These are phyloP conservation scores for Ciconia boyciana DNA, from an alignment of 2,113 vertebrate genomes.

Conservation along the genomic window DNA sequence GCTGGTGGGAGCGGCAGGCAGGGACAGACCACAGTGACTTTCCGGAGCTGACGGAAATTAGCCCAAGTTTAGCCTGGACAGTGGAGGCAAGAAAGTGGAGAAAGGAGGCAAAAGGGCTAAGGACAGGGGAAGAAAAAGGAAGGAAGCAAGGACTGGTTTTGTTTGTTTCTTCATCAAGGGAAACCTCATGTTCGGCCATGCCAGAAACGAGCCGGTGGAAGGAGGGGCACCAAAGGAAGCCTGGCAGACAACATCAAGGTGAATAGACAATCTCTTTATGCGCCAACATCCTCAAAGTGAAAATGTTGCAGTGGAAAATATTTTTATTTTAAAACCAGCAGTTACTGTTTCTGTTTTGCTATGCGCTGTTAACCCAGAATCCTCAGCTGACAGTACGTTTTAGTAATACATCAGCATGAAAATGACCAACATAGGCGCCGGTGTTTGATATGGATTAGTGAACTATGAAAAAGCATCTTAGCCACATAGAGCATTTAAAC, in stretches of 20 bases:
- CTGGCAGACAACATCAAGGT: not conserved
- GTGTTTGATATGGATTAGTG: not conserved
- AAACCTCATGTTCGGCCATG: not conserved
- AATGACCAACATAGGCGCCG: accelerated
- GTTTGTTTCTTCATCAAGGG: not conserved
- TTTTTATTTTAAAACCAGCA: not conserved
- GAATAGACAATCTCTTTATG: not conserved
- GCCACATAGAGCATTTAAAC: not conserved
- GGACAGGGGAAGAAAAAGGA: not conserved
- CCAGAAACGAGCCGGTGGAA: not conserved
- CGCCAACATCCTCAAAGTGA: not conserved
- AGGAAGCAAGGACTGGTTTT: not conserved
- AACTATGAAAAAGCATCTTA: not conserved
- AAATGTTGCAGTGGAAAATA: not conserved
- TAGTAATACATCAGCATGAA: not conserved
- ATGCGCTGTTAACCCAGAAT: not conserved
- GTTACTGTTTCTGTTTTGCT: not conserved
- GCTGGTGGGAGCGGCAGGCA: not conserved
- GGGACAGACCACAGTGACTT: not conserved
- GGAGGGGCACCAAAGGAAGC: not conserved
- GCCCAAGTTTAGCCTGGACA: not conserved
- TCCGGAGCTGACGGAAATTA: not conserved
- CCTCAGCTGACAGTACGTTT: not conserved
- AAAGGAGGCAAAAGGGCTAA: not conserved
- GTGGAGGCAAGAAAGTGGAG: not conserved